A percentile compares a stretch with the other conserved stretches of the same genome.
Conservation (phyloP, 1,140 invertebrate species). For the Apocrypta bakeri region DNA sequence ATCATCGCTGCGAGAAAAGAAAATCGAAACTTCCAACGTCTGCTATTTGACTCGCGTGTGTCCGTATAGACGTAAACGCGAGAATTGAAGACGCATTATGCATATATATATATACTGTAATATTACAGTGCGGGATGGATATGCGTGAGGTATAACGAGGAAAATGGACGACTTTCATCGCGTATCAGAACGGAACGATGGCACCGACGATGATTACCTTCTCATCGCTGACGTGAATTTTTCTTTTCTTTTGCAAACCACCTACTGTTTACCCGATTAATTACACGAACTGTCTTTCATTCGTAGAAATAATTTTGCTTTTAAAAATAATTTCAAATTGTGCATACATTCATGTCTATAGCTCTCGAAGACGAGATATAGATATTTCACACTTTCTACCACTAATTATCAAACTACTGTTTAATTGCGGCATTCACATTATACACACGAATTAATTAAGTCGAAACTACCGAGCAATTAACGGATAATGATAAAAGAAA, state of each 20-base stretch:
- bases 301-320: no score
- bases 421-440: background rate
- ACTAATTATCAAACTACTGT: constrained; percentile 12
- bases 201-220: constrained; percentile 48
- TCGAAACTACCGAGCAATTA: background rate
- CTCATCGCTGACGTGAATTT: constrained; percentile 41
- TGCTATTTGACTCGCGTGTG: constrained; percentile 5
- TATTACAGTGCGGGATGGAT: no score
- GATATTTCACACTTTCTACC: constrained; percentile 32
- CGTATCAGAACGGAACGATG: constrained; percentile 68
- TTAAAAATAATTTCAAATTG: no score
- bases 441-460: constrained; percentile 5
- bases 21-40: constrained; percentile 5
- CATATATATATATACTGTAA: constrained; percentile 44
- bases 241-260: no score
- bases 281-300: background rate
- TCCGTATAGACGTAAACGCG: background rate
- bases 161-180: constrained; percentile 64
- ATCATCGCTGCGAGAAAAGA: constrained; percentile 9
- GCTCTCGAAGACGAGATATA: no score
- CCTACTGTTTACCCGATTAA: background rate
- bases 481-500: background rate
- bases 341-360: no score
- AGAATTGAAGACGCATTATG: background rate
- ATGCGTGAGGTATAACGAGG: constrained; percentile 35